Percentiles rank a stretch among this genome's conserved stretches.
Conservation (phyloP, 2,113 vertebrate genomes). For the Trinectes maculatus region DNA sequence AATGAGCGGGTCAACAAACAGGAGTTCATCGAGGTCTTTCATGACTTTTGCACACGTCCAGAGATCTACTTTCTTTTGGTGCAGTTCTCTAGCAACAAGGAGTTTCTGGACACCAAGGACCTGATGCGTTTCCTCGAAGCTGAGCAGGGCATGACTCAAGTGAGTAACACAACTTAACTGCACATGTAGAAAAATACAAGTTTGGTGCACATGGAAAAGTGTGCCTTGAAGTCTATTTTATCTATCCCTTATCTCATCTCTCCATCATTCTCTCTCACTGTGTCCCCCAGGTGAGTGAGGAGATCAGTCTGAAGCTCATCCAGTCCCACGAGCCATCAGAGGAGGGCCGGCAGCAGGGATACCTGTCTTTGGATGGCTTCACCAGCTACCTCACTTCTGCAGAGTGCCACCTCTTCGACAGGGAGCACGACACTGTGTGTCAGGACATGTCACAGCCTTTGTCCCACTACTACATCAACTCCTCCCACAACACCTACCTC, state of each 20-base stretch:
- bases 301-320: constrained; percentile 91
- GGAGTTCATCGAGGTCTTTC: constrained; percentile 93
- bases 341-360: constrained; percentile 89
- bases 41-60: constrained; percentile 94
- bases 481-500: constrained; percentile 96
- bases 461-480: constrained; percentile 96
- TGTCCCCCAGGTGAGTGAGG: constrained; percentile 85
- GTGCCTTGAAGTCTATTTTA: too few species aligned
- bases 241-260: too few species aligned
- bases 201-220: background rate
- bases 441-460: constrained; percentile 95
- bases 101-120: constrained; percentile 94
- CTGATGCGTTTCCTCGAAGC: constrained; percentile 96
- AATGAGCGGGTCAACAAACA: constrained; percentile 83
- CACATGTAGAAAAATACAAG: background rate
- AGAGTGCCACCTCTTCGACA: constrained; percentile 92
- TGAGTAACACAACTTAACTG: constrained; percentile 69
- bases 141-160: constrained; percentile 92
- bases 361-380: constrained; percentile 93
- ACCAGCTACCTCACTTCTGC: constrained; percentile 93
- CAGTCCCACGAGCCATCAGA: constrained; percentile 90
- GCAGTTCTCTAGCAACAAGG: constrained; percentile 99
- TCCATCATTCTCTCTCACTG: background rate
- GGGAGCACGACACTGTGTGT: constrained; percentile 89
- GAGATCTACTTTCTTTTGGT: constrained; percentile 97